Percentiles rank a stretch among this genome's conserved stretches.
phyloP scores from a whole-genome alignment of 1,140 invertebrate genomes.

The Drosophila busckii region DNA sequence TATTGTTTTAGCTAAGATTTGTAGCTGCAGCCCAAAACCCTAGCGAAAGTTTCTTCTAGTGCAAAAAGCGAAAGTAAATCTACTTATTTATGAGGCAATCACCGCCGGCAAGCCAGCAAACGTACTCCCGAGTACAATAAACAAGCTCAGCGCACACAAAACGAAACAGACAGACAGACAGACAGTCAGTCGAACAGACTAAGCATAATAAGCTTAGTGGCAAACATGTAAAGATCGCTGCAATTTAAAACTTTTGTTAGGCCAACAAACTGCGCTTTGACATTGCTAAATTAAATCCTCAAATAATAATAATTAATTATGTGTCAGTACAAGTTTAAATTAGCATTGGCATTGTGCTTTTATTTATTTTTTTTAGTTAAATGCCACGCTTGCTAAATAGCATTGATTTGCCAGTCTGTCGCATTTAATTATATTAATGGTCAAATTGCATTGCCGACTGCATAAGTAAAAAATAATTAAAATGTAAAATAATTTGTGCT shows the following conservation, averaged over 20 bases:
- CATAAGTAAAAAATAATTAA: constrained; percentile 14
- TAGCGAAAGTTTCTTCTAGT: constrained; percentile 40
- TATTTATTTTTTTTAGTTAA: no score
- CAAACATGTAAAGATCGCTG: no score
- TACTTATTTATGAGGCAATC: constrained; percentile 64
- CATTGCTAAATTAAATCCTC: no score
- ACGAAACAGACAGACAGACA: no score
- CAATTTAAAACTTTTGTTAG: no score
- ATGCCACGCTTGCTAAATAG: constrained; percentile 12
- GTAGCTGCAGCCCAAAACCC: constrained; percentile 48
- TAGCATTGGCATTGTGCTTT: constrained; percentile 13
- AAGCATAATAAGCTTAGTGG: no score
- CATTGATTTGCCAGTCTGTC: constrained; percentile 24
- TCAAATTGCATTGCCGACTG: no score
- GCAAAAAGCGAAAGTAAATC: constrained; percentile 70
- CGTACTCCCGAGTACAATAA: constrained; percentile 69
- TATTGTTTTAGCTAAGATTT: constrained; percentile 64
- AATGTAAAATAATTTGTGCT: constrained; percentile 38
- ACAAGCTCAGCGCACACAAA: constrained; percentile 45
- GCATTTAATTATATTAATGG: constrained; percentile 47
- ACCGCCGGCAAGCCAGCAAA: constrained; percentile 37
- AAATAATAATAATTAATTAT: no score
- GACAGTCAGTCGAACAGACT: no score
- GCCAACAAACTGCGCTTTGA: no score
- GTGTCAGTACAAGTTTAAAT: no score